Percentiles rank a stretch among this genome's conserved stretches.
Conservation (phyloP, 2,888 invertebrate genomes). For the Bellardia bayeri region DNA sequence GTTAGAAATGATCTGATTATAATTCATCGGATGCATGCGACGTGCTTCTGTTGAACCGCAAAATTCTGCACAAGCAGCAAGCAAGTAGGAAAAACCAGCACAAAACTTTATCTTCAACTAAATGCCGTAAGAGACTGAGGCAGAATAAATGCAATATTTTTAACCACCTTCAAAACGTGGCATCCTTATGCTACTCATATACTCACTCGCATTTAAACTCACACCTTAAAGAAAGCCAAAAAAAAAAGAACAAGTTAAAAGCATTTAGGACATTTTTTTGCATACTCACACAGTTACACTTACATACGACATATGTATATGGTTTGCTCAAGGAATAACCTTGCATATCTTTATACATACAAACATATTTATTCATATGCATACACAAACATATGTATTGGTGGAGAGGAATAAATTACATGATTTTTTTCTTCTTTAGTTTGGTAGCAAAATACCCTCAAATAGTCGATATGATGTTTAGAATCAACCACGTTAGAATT, state of each 20-base stretch:
- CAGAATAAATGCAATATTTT: constrained; percentile 8
- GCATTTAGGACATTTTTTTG: constrained; percentile 2
- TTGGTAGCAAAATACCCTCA: constrained; percentile 48
- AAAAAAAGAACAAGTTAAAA: neutral
- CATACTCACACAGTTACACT: neutral
- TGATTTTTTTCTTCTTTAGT: constrained; percentile 7
- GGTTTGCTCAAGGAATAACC: no score
- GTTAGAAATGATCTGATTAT: constrained; percentile 72
- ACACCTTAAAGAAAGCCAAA: neutral
- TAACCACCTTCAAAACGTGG: constrained; percentile 29
- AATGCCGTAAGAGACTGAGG: neutral
- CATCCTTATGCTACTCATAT: constrained; percentile 12
- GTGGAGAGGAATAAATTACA: constrained; percentile 65
- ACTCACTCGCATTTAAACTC: neutral
- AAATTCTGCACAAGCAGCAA: constrained; percentile 65
- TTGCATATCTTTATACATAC: neutral
- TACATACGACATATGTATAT: constrained; percentile 25
- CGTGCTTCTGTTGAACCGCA: constrained; percentile 72
- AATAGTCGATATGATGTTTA: constrained; percentile 56
- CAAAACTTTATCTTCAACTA: constrained; percentile 59
- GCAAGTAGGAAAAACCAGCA: constrained; percentile 31
- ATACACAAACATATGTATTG: neutral
- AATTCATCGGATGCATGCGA: constrained; percentile 71
- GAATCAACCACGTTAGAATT: constrained; percentile 40
- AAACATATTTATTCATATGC: neutral